These are phyloP conservation scores for Thalassophryne amazonica DNA, from an alignment of 2,797 vertebrate species.

Conservation along the genomic window DNA sequence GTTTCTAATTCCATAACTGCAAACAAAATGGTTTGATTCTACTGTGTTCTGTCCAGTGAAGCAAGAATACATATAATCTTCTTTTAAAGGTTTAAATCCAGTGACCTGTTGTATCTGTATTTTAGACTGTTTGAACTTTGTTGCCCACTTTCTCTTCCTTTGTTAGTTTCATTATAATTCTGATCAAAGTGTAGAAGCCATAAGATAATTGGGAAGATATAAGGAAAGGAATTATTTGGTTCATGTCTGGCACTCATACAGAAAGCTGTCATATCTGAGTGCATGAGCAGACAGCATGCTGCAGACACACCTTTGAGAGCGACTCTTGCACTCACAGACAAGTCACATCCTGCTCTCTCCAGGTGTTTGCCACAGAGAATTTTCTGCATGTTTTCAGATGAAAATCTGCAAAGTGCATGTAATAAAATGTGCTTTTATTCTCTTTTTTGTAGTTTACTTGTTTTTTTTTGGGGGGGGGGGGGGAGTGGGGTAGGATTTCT, in stretches of 20 bases:
- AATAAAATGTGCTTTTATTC: too few species aligned
- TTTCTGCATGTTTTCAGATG: not conserved
- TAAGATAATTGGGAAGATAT: not conserved
- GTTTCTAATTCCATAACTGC: too few species aligned
- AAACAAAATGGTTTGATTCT: too few species aligned
- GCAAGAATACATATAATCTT: too few species aligned
- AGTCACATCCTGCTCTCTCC: conserved; percentile 22
- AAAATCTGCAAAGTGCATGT: too few species aligned
- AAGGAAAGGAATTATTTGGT: not conserved
- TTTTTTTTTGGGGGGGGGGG: too few species aligned
- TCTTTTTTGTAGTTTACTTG: too few species aligned
- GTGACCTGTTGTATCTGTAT: conserved; percentile 38
- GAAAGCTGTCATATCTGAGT: not conserved
- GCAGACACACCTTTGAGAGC: conserved; percentile 2
- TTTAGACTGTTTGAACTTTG: conserved; percentile 19
- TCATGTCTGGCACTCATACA: not conserved
- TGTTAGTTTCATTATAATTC: conserved; percentile 1
- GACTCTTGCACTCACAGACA: conserved; percentile 2
- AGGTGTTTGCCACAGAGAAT: not conserved
- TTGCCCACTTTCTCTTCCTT: conserved; percentile 10
- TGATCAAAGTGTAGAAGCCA: conserved; percentile 8
- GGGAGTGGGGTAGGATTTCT: too few species aligned
- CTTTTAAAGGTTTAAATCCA: conserved; percentile 36
- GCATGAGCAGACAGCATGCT: not conserved
- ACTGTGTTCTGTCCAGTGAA: too few species aligned